These are phyloP conservation scores for Dicentrarchus labrax DNA, from an alignment of 2,113 vertebrate genomes.

Conservation along the genomic window DNA sequence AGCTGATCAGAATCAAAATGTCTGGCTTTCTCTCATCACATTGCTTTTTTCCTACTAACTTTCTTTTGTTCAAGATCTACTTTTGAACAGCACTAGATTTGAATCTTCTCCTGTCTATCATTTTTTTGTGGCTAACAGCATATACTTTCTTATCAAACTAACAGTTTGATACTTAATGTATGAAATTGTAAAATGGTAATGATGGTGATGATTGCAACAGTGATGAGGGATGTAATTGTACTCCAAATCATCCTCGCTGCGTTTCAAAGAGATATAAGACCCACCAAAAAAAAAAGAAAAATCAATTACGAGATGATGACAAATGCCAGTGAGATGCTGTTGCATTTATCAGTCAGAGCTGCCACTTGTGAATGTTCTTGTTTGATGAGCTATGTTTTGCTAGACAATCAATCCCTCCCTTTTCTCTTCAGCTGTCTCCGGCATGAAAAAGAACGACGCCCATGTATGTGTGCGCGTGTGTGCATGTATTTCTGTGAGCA, in stretches of 20 bases:
- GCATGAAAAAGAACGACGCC: background rate
- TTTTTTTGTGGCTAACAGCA: background rate
- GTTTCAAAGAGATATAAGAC: conserved; percentile 21
- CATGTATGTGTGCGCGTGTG: background rate
- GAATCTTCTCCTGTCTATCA: too few relatives aligned
- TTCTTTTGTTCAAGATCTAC: background rate
- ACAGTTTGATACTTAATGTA: background rate
- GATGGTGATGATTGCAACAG: background rate
- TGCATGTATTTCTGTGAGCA: background rate
- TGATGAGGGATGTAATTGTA: conserved; percentile 12
- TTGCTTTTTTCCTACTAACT: too few relatives aligned
- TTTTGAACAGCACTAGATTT: background rate
- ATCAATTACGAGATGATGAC: conserved; percentile 16
- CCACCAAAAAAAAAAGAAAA: background rate
- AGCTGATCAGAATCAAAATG: too few relatives aligned
- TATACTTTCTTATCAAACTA: background rate
- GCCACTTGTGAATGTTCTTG: conserved; percentile 33
- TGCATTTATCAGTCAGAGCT: conserved; percentile 48
- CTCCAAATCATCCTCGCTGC: conserved; percentile 10
- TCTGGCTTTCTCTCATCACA: too few relatives aligned
- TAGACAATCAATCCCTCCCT: conserved; percentile 22
- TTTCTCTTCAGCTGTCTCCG: conserved; percentile 17
- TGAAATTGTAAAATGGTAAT: conserved; percentile 13
- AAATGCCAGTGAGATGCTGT: conserved; percentile 19
- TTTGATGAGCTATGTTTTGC: conserved; percentile 50